phyloP scores from a whole-genome alignment of 2,888 invertebrate species.

The Cylloceria caligata region DNA sequence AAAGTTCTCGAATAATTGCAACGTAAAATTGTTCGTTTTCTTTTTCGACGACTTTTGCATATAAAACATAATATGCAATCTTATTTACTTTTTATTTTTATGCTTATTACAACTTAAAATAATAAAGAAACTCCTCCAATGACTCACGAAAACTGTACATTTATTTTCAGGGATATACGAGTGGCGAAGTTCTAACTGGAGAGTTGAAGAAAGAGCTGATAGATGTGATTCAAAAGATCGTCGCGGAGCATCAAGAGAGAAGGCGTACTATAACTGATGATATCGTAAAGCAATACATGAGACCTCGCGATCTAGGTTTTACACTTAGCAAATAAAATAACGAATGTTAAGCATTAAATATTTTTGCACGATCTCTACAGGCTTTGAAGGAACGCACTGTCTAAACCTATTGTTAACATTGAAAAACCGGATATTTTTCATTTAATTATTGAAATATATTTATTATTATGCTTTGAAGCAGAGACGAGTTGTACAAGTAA shows the following conservation, averaged over 20 bases:
- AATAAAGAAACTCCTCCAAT: neutral
- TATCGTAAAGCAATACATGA: constrained; percentile 93
- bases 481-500: neutral
- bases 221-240: constrained; percentile 91
- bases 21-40: too few species aligned
- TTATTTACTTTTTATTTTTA: neutral
- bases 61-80: neutral
- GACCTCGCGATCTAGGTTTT: constrained; percentile 91
- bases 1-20: too few species aligned
- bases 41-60: too few species aligned
- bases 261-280: constrained; percentile 94
- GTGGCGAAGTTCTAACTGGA: constrained; percentile 96
- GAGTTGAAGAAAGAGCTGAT: constrained; percentile 97
- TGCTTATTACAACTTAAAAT: neutral
- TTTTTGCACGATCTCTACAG: constrained; percentile 59
- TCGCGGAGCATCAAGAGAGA: constrained; percentile 93
- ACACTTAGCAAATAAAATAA: constrained; percentile 65
- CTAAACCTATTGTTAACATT: constrained; percentile 51
- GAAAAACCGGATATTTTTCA: constrained; percentile 54
- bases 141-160: neutral
- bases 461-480: constrained; percentile 60
- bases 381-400: constrained; percentile 51
- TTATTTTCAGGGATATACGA: constrained; percentile 89
- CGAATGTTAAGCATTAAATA: constrained; percentile 37
- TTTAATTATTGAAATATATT: constrained; percentile 62